Conservation (phyloP, 2,797 vertebrate species). For the Crocidura indochinensis region DNA sequence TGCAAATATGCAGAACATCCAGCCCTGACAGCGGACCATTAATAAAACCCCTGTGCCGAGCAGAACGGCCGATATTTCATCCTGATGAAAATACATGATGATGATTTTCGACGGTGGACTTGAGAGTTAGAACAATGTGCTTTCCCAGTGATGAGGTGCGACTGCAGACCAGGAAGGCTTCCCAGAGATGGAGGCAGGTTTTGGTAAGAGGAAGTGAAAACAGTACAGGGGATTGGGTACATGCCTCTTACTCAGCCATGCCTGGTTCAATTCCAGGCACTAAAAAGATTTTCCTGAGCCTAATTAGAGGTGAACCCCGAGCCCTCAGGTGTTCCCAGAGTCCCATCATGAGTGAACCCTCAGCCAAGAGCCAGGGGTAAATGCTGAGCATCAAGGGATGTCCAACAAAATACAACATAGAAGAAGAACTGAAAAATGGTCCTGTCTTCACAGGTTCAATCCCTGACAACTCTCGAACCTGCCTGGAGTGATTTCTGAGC, state of each 20-base stretch:
- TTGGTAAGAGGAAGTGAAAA: slow-evolving; percentile 70
- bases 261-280: too few species aligned
- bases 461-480: too few species aligned
- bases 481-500: too few species aligned
- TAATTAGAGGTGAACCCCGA: too few species aligned
- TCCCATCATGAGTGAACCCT: too few species aligned
- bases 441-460: too few species aligned
- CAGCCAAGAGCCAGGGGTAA: too few species aligned
- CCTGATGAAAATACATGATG: slow-evolving; percentile 99
- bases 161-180: slow-evolving; percentile 51
- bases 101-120: slow-evolving; percentile 99
- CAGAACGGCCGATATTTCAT: slow-evolving; percentile 98
- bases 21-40: slow-evolving; percentile 99
- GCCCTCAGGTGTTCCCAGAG: too few species aligned
- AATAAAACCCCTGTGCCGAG: slow-evolving; percentile 99
- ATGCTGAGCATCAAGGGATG: too few species aligned
- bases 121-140: slow-evolving; percentile 94
- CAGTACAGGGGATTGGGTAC: background rate
- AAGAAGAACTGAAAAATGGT: too few species aligned
- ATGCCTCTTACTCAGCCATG: background rate
- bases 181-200: slow-evolving; percentile 80
- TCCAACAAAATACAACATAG: too few species aligned
- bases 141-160: slow-evolving; percentile 84
- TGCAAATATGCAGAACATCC: slow-evolving; percentile 99
- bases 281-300: too few species aligned